These are phyloP conservation scores for Monodelphis domestica DNA, from an alignment of 2,797 vertebrate genomes.

Conservation along the genomic window DNA sequence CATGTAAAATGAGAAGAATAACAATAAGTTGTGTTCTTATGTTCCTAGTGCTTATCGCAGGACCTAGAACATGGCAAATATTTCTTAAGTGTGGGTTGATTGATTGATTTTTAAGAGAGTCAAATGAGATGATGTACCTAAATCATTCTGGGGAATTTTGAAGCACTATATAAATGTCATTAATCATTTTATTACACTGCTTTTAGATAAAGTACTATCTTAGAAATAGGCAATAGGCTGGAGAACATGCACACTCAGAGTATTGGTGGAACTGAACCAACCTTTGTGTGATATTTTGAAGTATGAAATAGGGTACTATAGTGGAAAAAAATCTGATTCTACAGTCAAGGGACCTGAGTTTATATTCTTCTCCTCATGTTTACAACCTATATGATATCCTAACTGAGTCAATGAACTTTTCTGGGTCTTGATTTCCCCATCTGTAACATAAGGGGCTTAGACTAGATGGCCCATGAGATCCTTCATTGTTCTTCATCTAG, in stretches of 20 bases:
- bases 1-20: not conserved
- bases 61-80: not conserved
- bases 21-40: not conserved
- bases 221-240: not conserved
- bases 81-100: not conserved
- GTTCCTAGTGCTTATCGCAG: not conserved
- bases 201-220: not conserved
- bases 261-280: not conserved
- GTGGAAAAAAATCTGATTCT: not conserved
- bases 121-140: not conserved
- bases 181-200: not conserved
- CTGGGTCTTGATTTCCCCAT: not conserved
- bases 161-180: not conserved
- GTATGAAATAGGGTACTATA: not conserved
- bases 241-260: not conserved
- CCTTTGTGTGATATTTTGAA: not conserved
- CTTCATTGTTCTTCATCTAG: not conserved
- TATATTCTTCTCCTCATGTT: not conserved
- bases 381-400: not conserved
- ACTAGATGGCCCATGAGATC: not conserved
- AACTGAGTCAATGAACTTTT: not conserved
- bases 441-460: not conserved
- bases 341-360: not conserved
- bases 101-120: not conserved
- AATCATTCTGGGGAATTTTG: not conserved